Conservation (phyloP, 2,888 invertebrate genomes). For the Calameuta idolon region DNA sequence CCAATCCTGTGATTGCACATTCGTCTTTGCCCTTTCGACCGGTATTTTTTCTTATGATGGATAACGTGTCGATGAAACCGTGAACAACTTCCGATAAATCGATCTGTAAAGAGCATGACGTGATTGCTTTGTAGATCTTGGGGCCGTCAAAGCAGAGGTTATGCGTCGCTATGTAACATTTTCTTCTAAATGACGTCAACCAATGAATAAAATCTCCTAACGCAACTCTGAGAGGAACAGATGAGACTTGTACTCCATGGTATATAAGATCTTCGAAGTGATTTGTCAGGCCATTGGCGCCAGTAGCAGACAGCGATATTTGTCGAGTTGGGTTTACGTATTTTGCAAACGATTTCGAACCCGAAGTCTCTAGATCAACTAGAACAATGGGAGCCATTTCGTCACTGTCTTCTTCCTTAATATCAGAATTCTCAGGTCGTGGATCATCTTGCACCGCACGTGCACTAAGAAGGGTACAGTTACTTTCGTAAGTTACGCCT, state of each 20-base stretch:
- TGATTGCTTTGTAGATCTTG: background rate
- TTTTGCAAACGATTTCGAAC: slow-evolving; percentile 17
- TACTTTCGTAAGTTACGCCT: slow-evolving; percentile 27
- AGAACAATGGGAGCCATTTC: slow-evolving; percentile 7
- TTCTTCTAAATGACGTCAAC: slow-evolving; percentile 6
- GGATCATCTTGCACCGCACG: slow-evolving; percentile 16
- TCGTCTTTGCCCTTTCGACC: slow-evolving; percentile 10
- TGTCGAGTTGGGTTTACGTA: slow-evolving; percentile 26
- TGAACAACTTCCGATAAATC: slow-evolving; percentile 15
- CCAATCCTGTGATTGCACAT: slow-evolving; percentile 17
- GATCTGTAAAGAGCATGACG: background rate
- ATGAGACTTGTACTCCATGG: slow-evolving; percentile 19
- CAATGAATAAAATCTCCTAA: background rate
- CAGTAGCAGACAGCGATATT: slow-evolving; percentile 24
- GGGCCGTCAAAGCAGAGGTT: slow-evolving; percentile 23
- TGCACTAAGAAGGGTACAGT: slow-evolving; percentile 20
- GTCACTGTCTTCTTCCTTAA: slow-evolving; percentile 12
- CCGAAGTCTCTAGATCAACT: slow-evolving; percentile 31
- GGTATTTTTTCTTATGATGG: slow-evolving; percentile 16
- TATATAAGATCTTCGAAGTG: slow-evolving; percentile 18
- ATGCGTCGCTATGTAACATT: slow-evolving; percentile 18
- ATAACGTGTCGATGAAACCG: slow-evolving; percentile 24
- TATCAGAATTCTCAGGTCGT: slow-evolving; percentile 5
- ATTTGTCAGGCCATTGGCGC: slow-evolving; percentile 23
- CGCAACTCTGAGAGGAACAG: slow-evolving; percentile 18